Base-by-base conservation (phyloP, 1,140 invertebrate species). In the Zaprionus davidi region DNA sequence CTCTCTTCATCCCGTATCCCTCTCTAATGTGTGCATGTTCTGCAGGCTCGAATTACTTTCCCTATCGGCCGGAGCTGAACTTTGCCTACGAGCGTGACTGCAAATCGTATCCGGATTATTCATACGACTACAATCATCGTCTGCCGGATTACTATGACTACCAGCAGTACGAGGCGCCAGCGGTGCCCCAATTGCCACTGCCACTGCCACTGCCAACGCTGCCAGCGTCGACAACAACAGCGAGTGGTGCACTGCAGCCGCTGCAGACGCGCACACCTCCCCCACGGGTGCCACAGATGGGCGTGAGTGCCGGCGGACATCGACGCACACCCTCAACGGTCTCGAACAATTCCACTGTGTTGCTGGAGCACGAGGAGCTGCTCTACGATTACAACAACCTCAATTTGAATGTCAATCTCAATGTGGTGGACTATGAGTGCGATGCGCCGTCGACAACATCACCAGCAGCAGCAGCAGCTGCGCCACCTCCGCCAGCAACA, bases 331-430 rank as follows among this genome's bases (percentile, higher is more conserved):
- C 91, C 1, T 93, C 92, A 0, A 92, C 82, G 0, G 90, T 92
- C 3, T 93, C 92, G 3, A 91, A 88, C 64, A 92, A 90, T 26
- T 92, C 90, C 2, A 92, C 90, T 51, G 91, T 95, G 34, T 60
- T 88, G 68, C 64, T 87, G 6, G 95, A 80, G 64, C 78, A 80
- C 44, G 91, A 92, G 68, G 75, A 91, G 38, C 55, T 92, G n/a
- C 80, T 82, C 55, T 92, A 92, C 90, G 49, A 94, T 86, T 91
- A 94, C 92, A 75, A 92, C 81, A 84, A 92, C 72, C 79, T 92
- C n/a, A 91, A 91, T 20, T 15, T 91, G 20, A 88, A 83, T 46
- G 59, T 86, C 0, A 70, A 75, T 49, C 67, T 75, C 22, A 75
- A 75, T 51, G 49, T 67, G 38, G 49, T 67, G 22, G 90, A 92